These are phyloP conservation scores for Sarcophaga variegata DNA, from an alignment of 2,888 invertebrate genomes.

Conservation along the genomic window DNA sequence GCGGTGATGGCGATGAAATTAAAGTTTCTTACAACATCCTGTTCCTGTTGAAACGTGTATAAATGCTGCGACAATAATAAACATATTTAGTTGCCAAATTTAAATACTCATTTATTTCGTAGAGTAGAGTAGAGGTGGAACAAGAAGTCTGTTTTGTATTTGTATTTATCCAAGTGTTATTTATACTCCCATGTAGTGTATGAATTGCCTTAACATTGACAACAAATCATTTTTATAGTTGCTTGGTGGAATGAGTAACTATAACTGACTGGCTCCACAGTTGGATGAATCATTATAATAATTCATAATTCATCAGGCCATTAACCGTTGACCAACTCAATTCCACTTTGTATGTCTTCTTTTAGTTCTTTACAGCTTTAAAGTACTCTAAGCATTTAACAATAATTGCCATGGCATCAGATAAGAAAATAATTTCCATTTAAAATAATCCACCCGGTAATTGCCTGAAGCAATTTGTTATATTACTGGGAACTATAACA, in stretches of 20 bases:
- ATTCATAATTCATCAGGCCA: background rate
- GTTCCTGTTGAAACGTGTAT: slow-evolving; percentile 21
- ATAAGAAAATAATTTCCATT: no score
- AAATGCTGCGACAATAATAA: slow-evolving; percentile 19
- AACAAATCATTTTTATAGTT: slow-evolving; percentile 27
- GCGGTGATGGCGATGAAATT: slow-evolving; percentile 36
- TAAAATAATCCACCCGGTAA: no score
- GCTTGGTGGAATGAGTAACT: slow-evolving; percentile 25
- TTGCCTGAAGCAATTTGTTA: no score
- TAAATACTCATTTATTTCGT: slow-evolving; percentile 27
- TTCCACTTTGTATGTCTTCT: no score
- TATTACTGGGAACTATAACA: no score
- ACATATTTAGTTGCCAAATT: slow-evolving; percentile 46
- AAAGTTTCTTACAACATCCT: slow-evolving; percentile 63
- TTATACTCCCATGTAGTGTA: slow-evolving; percentile 12
- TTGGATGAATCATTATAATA: slow-evolving; percentile 6
- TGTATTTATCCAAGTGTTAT: slow-evolving; percentile 52
- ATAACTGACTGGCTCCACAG: background rate
- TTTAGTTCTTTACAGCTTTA: no score
- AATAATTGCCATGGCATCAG: no score
- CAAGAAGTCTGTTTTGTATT: slow-evolving; percentile 3
- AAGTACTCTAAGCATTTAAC: no score
- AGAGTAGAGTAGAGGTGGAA: background rate
- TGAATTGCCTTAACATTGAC: background rate
- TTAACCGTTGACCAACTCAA: no score